A percentile compares a stretch with the other conserved stretches of the same genome.
These are phyloP conservation scores for Xylota sylvarum DNA, from an alignment of 2,888 invertebrate genomes.

Conservation along the genomic window DNA sequence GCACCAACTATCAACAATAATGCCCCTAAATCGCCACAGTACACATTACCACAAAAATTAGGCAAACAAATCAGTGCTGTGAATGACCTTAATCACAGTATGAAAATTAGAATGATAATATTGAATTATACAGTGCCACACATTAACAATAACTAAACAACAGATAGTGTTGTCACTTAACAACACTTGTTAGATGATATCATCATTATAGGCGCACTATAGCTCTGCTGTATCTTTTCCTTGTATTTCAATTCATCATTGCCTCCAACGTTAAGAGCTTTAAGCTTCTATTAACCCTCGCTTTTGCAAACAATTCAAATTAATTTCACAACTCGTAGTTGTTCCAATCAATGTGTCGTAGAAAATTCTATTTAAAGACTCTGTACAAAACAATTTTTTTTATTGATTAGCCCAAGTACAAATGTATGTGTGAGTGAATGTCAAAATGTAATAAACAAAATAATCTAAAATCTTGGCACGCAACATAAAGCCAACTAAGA, in stretches of 20 bases:
- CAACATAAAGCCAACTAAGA: background rate
- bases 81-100: no score
- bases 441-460: background rate
- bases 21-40: no score
- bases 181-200: background rate
- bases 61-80: no score
- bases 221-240: background rate
- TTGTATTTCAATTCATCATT: background rate
- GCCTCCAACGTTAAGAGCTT: background rate
- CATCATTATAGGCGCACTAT: background rate
- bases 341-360: background rate
- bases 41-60: no score
- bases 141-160: no score
- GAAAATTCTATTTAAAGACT: background rate
- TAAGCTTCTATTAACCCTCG: background rate
- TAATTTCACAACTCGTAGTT: background rate
- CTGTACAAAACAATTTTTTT: background rate
- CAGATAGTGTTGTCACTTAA: no score
- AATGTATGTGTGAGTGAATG: background rate
- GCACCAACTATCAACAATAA: no score
- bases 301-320: background rate
- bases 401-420: background rate
- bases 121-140: no score
- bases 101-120: no score
- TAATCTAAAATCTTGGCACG: conserved; percentile 8